Evolutionary conservation across 2,113 vertebrate genomes (phyloP), one percentile per base, ranked within the genome.

Genomic region (Panthera uncia): DNA sequence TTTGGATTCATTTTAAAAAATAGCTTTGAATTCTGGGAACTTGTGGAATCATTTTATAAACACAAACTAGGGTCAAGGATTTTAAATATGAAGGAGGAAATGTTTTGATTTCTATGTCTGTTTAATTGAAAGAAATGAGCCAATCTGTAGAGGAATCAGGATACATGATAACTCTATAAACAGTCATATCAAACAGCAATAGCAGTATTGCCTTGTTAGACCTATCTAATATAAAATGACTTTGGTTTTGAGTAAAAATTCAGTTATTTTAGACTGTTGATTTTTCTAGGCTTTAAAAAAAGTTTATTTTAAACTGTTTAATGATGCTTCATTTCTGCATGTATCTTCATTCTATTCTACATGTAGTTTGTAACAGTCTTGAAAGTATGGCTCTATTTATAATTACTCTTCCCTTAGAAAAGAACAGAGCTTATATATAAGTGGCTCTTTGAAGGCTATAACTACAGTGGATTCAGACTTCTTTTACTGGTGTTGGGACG

Each of bases 211-310:
- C 33, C 41, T 89, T 57, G 4, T 83, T 71, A 91, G 82, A 65
- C 19, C 15, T 73, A 18, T 86, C 23, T 89, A 36, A 71, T 41
- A 19, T 71, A n/a, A 84, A 63, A 74, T 68, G 55, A 11, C 66
- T 93, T 87, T 52, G 13, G 15, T 91, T 94, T 90, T 66, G 25
- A 50, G 45, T 94, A 76, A 89, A 96, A 91, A 82, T 65, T 86
- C 16, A 71, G 7, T 68, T 81, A 52, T 78, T 95, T 84, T 57
- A 93, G 89, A 36, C 15, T 76, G 14, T 68, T 25, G 19, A 10
- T 69, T 81, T 80, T 80, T 87, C 33, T 91, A 80, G 73, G 36
- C 29, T 83, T 92, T 7, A 36, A 87, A 63, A 78, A 52, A n/a
- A 10, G 16, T 45, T 92, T 74, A 19, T 71, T 84, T 93, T 74